Evolutionary conservation across 23 tunicate genomes (phyloP).

Genomic region (Styela clava): DNA sequence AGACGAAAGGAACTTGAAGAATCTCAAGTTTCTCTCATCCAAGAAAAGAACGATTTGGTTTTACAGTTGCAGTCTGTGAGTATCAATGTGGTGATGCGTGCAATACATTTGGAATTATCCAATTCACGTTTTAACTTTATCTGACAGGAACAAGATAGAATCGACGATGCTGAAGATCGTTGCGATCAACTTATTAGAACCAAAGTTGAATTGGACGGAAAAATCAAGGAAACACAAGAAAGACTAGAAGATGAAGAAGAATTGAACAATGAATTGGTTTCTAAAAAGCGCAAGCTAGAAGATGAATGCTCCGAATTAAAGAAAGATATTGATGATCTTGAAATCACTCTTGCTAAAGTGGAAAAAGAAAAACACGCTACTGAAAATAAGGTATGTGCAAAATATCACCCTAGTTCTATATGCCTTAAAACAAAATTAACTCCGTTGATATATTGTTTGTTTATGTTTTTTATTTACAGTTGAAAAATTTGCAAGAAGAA

Average conservation of each 20-base stretch:
- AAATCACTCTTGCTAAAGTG: constrained; percentile 80
- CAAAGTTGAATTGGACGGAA: constrained; percentile 93
- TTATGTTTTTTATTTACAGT: constrained; percentile 16
- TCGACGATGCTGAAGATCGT: constrained; percentile 85
- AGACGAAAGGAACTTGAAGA: constrained; percentile 93
- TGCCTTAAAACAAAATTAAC: background rate
- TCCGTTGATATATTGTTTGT: background rate
- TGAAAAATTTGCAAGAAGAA: constrained; percentile 93
- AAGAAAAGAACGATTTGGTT: constrained; percentile 92
- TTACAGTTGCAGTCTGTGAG: constrained; percentile 48
- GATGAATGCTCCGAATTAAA: constrained; percentile 88
- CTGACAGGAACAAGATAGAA: constrained; percentile 95
- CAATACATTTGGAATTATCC: background rate
- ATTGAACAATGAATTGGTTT: constrained; percentile 64
- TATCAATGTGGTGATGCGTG: background rate
- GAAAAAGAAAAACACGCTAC: constrained; percentile 92
- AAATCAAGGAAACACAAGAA: constrained; percentile 86
- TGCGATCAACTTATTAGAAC: constrained; percentile 90
- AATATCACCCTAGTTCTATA: no score
- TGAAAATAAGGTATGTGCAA: constrained; percentile 55
- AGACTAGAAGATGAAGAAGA: constrained; percentile 96
- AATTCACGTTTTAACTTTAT: background rate
- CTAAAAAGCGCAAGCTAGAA: constrained; percentile 87
- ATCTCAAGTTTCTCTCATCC: constrained; percentile 72
- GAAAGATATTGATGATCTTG: constrained; percentile 90